Evolutionary conservation across 1,140 invertebrate species (phyloP), one percentile per base, ranked within the genome.

Genomic region (Sycobia sp.): DNA sequence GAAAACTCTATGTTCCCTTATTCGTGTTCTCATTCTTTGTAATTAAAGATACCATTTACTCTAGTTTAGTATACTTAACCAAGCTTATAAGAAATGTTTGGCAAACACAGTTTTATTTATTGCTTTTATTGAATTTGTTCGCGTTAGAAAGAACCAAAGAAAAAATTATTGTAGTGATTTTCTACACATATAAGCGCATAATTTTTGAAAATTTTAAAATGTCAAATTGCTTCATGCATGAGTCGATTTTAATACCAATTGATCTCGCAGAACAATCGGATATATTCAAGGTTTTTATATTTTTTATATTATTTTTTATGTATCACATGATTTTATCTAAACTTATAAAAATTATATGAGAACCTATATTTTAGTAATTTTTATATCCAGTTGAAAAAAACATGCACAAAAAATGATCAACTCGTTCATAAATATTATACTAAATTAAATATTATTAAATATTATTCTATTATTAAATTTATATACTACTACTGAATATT

Each of bases 191-290:
- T 22, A 11, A 20, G 14, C 13, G 44, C 3, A 9, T 22, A n/a
- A n/a, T 16, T 16, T 46, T 43, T 22, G 50, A 64, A 60, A 49
- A 54, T n/a, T 68, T 68, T 67, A 64, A 71, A 59, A 78, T 89
- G 88, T 84, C 88, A 71, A 84, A 83, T 69, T 87, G 86, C 76
- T 85, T 85, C 72, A 88, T 87, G 75, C 89, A 89, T 74, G 75
- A 86, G 62, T 88, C 88, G 22, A 86, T 93, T 61, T 85, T 87
- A 67, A 84, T 87, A 62, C 91, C 91, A 49, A 89, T 94, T 73
- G 89, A 89, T 76, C 81, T 91, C 53, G 85, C 73, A 71, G 87
- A 88, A 67, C 91, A 94, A 75, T 93, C 91, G 46, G 91, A 93
- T 71, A 76, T 86, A 67, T 80, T 91, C 56, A 91, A 89, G 90